A percentile compares a stretch with the other conserved stretches of the same genome.
Evolutionary conservation across 2,888 invertebrate species (phyloP).

Genomic region (Sinhomidia bicolor): DNA sequence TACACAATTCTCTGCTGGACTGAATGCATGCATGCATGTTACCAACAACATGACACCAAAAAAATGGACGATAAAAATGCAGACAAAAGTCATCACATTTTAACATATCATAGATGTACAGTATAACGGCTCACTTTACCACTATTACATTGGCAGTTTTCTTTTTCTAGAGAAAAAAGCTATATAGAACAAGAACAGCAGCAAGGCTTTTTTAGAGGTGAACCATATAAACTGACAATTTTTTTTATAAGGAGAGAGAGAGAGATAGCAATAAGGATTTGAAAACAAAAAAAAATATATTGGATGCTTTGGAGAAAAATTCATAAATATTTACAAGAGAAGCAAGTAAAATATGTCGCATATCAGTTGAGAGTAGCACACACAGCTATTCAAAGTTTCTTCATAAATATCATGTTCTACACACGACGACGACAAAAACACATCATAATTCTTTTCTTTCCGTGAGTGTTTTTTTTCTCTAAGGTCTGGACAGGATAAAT

Average conservation of each 20-base stretch:
- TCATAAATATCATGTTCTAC: constrained; percentile 47
- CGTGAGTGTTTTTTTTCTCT: too few species aligned
- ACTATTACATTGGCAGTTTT: too few species aligned
- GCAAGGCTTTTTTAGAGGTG: neutral
- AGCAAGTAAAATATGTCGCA: constrained; percentile 47
- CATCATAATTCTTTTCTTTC: constrained; percentile 33
- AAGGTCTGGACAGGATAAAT: neutral
- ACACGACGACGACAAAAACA: constrained; percentile 27
- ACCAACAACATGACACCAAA: constrained; percentile 61
- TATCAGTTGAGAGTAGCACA: neutral
- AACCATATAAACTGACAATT: neutral
- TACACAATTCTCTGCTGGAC: too few species aligned
- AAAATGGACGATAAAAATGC: constrained; percentile 57
- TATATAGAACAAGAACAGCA: neutral
- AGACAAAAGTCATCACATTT: constrained; percentile 18
- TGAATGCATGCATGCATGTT: constrained; percentile 53
- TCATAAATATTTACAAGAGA: constrained; percentile 68
- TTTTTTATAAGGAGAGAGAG: neutral
- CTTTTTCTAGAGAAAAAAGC: neutral
- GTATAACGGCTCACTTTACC: neutral
- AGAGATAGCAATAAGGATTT: neutral
- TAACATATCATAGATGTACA: neutral
- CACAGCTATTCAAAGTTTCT: neutral
- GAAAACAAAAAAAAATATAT: constrained; percentile 51
- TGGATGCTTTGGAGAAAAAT: constrained; percentile 41